Evolutionary conservation across 1,140 invertebrate species (phyloP).

Genomic region (Zeugodacus cucurbitae): DNA sequence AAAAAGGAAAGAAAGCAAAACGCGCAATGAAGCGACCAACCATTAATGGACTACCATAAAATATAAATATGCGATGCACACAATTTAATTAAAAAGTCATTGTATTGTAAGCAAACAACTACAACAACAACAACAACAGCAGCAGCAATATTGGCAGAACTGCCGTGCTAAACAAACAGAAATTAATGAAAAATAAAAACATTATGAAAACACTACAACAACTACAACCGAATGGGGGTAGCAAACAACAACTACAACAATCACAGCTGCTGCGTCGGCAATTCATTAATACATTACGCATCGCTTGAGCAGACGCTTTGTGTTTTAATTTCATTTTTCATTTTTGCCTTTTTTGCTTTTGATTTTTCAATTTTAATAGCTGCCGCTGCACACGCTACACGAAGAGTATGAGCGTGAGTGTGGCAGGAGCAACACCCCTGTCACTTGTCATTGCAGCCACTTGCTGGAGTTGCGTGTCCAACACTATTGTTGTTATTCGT

Average conservation of each 20-base stretch:
- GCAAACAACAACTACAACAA: slow-evolving; percentile 11
- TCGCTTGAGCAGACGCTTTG: not conserved
- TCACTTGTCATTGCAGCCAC: not conserved
- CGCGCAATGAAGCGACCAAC: not conserved
- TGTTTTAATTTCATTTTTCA: not conserved
- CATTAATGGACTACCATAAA: slow-evolving; percentile 4
- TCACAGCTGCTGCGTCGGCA: not conserved
- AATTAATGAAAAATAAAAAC: not conserved
- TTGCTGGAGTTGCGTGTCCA: not conserved
- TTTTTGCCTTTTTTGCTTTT: not conserved
- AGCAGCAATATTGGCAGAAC: not conserved
- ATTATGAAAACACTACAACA: not conserved
- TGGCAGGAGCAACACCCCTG: not conserved
- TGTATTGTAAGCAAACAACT: not conserved
- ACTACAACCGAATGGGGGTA: not conserved
- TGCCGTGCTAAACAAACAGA: not conserved
- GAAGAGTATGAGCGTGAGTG: not conserved
- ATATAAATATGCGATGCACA: slow-evolving; percentile 17
- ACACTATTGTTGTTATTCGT: not conserved
- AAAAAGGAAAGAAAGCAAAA: too few relatives aligned
- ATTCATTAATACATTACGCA: slow-evolving; percentile 22
- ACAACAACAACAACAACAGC: not conserved
- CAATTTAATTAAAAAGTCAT: slow-evolving; percentile 39
- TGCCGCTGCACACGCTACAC: slow-evolving; percentile 17
- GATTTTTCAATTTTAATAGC: slow-evolving; percentile 12